Conservation (phyloP, 2,797 vertebrate genomes). For the Synanceia verrucosa region DNA sequence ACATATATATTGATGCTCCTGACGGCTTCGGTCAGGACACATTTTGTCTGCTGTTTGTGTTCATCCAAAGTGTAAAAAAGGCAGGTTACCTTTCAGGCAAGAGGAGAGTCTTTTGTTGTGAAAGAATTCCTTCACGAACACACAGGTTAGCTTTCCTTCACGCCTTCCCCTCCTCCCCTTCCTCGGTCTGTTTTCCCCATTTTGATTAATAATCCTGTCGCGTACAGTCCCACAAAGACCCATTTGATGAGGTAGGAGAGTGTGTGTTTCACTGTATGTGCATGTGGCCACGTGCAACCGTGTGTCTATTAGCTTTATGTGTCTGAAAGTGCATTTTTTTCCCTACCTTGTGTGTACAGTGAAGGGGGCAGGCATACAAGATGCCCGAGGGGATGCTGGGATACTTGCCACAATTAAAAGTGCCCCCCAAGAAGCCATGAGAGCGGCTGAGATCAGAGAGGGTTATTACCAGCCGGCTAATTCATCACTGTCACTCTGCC, state of each 20-base stretch:
- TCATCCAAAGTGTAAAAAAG: constrained; percentile 9
- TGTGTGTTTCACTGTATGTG: constrained; percentile 25
- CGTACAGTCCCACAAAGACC: constrained; percentile 55
- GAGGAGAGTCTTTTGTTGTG: constrained; percentile 35
- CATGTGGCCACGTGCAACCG: neutral
- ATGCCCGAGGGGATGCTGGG: constrained; percentile 68
- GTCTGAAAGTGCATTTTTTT: neutral
- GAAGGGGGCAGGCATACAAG: constrained; percentile 33
- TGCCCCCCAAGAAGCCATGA: constrained; percentile 69
- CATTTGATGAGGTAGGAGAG: constrained; percentile 25
- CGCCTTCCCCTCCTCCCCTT: neutral
- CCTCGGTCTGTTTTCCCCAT: constrained; percentile 12
- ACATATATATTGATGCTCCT: constrained; percentile 72
- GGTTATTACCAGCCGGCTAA: constrained; percentile 76
- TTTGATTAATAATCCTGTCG: constrained; percentile 74
- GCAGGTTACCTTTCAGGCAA: constrained; percentile 11
- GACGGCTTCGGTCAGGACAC: constrained; percentile 32
- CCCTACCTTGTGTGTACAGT: neutral
- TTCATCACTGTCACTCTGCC: constrained; percentile 81
- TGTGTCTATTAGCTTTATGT: neutral
- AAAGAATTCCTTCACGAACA: constrained; percentile 13
- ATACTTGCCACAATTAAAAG: constrained; percentile 80
- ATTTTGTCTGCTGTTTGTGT: constrained; percentile 29
- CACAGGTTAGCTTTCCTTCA: constrained; percentile 14
- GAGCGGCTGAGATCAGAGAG: constrained; percentile 72